These are phyloP conservation scores for Kradibia gibbosae DNA, from an alignment of 1,140 invertebrate species.

Conservation along the genomic window DNA sequence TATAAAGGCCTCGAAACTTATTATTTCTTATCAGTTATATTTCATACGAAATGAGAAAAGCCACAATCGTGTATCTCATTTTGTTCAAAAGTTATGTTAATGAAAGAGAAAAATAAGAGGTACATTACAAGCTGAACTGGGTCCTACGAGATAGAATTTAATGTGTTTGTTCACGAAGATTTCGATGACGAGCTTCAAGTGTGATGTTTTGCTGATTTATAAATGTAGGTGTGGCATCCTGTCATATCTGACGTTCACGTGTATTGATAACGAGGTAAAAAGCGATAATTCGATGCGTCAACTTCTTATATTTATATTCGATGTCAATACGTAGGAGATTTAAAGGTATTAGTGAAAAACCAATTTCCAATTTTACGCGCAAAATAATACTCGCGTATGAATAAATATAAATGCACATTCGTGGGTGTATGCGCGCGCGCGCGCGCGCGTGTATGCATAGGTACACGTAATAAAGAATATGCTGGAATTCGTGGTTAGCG, in stretches of 20 bases:
- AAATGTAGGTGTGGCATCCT: conserved; percentile 20
- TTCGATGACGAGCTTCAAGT: neutral
- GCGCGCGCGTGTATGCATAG: no score
- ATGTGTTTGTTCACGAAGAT: neutral
- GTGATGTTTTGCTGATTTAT: neutral
- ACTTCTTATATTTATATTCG: neutral
- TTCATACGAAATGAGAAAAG: no score
- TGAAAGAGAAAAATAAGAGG: neutral
- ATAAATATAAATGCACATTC: no score
- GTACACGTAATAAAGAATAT: no score
- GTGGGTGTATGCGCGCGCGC: no score
- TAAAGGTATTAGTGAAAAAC: neutral
- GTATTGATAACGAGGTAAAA: neutral
- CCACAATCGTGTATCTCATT: no score
- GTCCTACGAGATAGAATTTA: neutral
- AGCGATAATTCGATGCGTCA: neutral
- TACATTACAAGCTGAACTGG: neutral
- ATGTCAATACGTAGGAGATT: neutral
- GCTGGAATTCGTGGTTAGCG: no score
- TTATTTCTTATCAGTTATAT: no score
- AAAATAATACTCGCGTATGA: no score
- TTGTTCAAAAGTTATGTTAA: neutral
- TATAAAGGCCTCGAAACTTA: no score
- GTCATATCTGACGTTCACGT: neutral
- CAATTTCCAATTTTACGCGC: neutral